Evolutionary conservation across 53 echinoderm and acorn worm species (phyloP).

Genomic region (Astropecten irregularis): DNA sequence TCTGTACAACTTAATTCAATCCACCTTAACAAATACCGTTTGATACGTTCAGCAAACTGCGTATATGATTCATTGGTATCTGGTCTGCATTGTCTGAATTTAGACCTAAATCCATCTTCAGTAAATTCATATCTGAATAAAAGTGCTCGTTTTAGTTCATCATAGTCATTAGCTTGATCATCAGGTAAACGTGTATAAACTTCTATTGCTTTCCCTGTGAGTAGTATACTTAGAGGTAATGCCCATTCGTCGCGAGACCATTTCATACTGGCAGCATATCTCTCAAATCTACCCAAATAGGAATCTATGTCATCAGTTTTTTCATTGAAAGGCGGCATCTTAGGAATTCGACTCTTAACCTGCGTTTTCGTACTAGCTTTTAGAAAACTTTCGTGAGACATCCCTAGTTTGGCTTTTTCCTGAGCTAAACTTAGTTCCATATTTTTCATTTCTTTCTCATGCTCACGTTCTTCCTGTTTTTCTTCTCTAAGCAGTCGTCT

Average conservation of each 20-base stretch:
- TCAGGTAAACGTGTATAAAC: constrained; percentile 11
- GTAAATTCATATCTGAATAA: constrained; percentile 34
- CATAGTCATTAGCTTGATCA: constrained; percentile 21
- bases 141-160: constrained; percentile 27
- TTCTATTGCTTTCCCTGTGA: too few relatives aligned
- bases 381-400: neutral
- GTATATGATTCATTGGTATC: too few relatives aligned
- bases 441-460: constrained; percentile 10
- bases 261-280: neutral
- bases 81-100: constrained; percentile 15
- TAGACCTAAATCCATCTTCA: constrained; percentile 48
- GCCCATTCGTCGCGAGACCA: too few relatives aligned
- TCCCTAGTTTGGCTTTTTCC: neutral
- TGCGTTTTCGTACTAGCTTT: neutral
- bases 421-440: neutral
- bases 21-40: constrained; percentile 56
- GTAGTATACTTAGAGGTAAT: too few relatives aligned
- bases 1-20: constrained; percentile 32
- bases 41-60: constrained; percentile 34
- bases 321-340: constrained; percentile 33
- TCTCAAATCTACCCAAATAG: constrained; percentile 28
- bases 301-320: constrained; percentile 38
- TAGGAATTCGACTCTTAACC: constrained; percentile 8
- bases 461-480: constrained; percentile 7
- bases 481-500: neutral